Base-by-base conservation (phyloP, 2,113 vertebrate species). In the Pelvicachromis taeniatus region DNA sequence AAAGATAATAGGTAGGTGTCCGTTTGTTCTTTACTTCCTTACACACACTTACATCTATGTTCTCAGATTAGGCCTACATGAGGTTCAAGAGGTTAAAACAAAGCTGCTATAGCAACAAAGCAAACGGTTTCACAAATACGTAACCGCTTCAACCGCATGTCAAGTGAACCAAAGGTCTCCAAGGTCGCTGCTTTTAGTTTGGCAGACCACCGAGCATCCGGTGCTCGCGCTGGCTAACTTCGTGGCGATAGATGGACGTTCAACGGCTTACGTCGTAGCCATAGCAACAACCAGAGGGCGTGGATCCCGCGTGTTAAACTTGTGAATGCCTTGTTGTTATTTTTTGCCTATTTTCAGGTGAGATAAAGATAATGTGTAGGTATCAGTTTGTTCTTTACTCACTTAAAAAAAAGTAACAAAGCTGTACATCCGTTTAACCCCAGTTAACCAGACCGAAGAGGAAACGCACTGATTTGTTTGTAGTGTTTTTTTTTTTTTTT, bases 1-100 rank as follows among this genome's bases (percentile, higher is more conserved):
- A 65, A 94, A 42, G 14, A 55, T 7, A 65, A 94, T 95, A 93
- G 94, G 95, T 95, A 92, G 17, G 94, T 95, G 63, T 61, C 85
- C 1, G 2, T 48, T 65, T 50, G 1, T 53, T 45, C 8, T 26
- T 16, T 40, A 70, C 23, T 42, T 45, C 7, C 21, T 19, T 40
- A 77, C 35, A 38, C n/a, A n/a, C n/a, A n/a, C n/a, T n/a, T n/a
- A n/a, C n/a, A n/a, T n/a, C n/a, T n/a, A n/a, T n/a, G n/a, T n/a
- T n/a, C n/a, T n/a, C n/a, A n/a, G n/a, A n/a, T n/a, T n/a, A n/a
- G n/a, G n/a, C n/a, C n/a, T n/a, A n/a, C n/a, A n/a, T n/a, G n/a
- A n/a, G n/a, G n/a, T n/a, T 84, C 79, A 82, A 50, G 6, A 61
- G 58, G 21, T 40, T 33, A 54, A 81, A 21, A 59, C 19, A 14